Conservation (phyloP, 1,140 invertebrate species). For the Drosophila repletoides region DNA sequence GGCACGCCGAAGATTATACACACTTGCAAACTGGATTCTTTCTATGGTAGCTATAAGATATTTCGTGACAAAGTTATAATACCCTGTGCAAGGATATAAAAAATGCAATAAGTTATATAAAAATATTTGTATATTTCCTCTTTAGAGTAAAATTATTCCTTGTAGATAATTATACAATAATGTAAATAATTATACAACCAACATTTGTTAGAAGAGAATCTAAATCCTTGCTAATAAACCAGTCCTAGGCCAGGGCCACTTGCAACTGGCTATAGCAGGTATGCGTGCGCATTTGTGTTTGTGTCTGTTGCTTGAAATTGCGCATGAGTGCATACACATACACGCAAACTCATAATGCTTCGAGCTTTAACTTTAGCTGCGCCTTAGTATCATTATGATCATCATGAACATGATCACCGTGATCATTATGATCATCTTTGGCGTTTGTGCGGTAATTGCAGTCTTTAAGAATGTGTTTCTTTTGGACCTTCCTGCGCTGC, state of each 20-base stretch:
- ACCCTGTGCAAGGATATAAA: no score
- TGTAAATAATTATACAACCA: no score
- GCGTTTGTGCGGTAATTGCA: conserved; percentile 68
- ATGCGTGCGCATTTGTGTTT: conserved; percentile 8
- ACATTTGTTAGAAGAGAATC: no score
- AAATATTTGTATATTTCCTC: no score
- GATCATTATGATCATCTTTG: conserved; percentile 16
- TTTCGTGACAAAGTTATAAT: no score
- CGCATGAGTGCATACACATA: conserved; percentile 51
- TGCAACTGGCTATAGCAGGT: neutral
- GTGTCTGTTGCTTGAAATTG: conserved; percentile 34
- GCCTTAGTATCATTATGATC: conserved; percentile 17
- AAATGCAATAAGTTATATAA: no score
- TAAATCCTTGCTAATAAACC: conserved; percentile 15
- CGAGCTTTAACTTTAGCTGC: conserved; percentile 49
- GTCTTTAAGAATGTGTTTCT: conserved; percentile 77
- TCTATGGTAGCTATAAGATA: no score
- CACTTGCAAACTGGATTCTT: no score
- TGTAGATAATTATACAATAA: no score
- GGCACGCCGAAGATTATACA: no score
- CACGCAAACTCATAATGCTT: conserved; percentile 29
- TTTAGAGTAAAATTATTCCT: no score
- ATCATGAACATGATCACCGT: neutral
- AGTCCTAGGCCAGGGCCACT: conserved; percentile 36
- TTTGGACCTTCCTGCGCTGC: conserved; percentile 31